phyloP scores from a whole-genome alignment of 2,888 invertebrate species.

The Pristionchus maxplancki region DNA sequence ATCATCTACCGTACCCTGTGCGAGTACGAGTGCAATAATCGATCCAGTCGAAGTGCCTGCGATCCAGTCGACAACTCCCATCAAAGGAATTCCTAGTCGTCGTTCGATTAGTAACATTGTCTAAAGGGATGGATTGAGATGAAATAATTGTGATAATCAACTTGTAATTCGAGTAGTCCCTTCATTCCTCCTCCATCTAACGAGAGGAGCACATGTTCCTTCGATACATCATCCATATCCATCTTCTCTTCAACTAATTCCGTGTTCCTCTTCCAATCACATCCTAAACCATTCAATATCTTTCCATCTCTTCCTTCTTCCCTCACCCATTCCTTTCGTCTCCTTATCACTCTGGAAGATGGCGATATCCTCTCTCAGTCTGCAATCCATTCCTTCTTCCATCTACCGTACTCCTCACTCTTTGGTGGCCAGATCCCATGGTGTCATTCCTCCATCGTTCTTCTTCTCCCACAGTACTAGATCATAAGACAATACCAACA shows the following conservation, averaged over 20 bases:
- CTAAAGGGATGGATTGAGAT: background rate
- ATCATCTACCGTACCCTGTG: slow-evolving; percentile 22
- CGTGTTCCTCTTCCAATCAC: slow-evolving; percentile 44
- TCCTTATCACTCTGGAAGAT: slow-evolving; percentile 35
- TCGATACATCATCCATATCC: slow-evolving; percentile 43
- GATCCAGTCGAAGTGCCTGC: slow-evolving; percentile 51
- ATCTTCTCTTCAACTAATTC: slow-evolving; percentile 45
- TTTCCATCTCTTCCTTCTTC: background rate
- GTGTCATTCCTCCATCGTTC: slow-evolving; percentile 31
- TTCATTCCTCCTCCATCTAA: slow-evolving; percentile 48
- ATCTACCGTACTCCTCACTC: slow-evolving; percentile 2
- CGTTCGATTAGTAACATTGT: slow-evolving; percentile 46
- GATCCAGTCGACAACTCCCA: slow-evolving; percentile 49
- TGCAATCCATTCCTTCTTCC: background rate
- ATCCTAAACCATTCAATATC: background rate
- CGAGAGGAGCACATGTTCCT: slow-evolving; percentile 31
- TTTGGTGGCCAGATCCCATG: slow-evolving; percentile 11
- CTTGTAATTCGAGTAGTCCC: slow-evolving; percentile 48
- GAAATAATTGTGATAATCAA: background rate
- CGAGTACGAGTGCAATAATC: slow-evolving; percentile 40
- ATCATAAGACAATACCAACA: slow-evolving; percentile 16
- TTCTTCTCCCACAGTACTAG: slow-evolving; percentile 21
- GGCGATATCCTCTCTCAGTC: slow-evolving; percentile 3
- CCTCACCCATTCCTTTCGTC: background rate
- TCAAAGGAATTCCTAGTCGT: slow-evolving; percentile 32